phyloP scores from a whole-genome alignment of 1,140 invertebrate genomes.

The Galendromus occidentalis region DNA sequence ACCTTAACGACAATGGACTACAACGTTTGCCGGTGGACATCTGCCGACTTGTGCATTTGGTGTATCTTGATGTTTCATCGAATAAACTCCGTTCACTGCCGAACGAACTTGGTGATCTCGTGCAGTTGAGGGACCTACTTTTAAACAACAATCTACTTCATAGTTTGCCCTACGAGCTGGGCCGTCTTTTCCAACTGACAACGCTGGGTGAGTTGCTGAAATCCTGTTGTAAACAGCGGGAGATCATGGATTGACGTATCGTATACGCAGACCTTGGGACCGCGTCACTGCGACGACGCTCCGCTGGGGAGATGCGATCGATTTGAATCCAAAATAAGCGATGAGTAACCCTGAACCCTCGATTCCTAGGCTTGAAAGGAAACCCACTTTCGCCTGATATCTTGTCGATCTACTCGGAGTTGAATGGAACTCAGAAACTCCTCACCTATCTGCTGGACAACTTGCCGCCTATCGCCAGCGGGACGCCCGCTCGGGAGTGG shows the following conservation, averaged over 20 bases:
- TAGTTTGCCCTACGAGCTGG: conserved; percentile 82
- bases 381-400: conserved; percentile 87
- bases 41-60: conserved; percentile 53
- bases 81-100: conserved; percentile 85
- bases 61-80: conserved; percentile 69
- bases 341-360: too few species aligned
- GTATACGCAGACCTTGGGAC: too few species aligned
- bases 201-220: conserved; percentile 29
- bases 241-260: too few species aligned
- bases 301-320: too few species aligned
- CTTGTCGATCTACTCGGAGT: conserved; percentile 68
- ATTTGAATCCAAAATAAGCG: too few species aligned
- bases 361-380: conserved; percentile 57
- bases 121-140: conserved; percentile 74
- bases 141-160: conserved; percentile 82
- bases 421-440: conserved; percentile 78
- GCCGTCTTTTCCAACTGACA: conserved; percentile 89
- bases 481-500: not conserved
- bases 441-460: conserved; percentile 81
- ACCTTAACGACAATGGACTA: conserved; percentile 82
- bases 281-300: too few species aligned
- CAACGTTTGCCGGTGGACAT: conserved; percentile 72
- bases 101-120: conserved; percentile 81
- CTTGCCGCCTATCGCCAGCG: conserved; percentile 39
- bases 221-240: too few species aligned